phyloP scores from a whole-genome alignment of 2,797 vertebrate species.

The Cyclura pinguis region DNA sequence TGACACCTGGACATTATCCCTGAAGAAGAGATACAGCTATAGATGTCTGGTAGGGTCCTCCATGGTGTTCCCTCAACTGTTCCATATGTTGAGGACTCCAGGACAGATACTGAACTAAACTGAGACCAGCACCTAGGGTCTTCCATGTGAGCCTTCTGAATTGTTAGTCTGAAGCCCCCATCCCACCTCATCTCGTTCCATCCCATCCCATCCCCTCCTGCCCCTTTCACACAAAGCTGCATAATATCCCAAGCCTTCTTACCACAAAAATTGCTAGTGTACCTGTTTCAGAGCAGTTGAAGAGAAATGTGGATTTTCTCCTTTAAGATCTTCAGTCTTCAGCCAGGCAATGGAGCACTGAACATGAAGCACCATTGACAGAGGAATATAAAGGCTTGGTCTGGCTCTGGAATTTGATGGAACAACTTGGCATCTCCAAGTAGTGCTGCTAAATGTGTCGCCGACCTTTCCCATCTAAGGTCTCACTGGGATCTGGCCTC shows the following conservation, averaged over 20 bases:
- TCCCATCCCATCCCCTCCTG: no score
- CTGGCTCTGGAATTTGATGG: background rate
- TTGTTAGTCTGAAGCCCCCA: background rate
- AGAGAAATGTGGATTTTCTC: background rate
- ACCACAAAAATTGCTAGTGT: background rate
- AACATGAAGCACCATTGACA: background rate
- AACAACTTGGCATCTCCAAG: background rate
- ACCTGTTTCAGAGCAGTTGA: no score
- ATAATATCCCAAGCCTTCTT: background rate
- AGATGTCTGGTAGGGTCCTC: background rate
- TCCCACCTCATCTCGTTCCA: no score
- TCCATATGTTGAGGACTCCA: background rate
- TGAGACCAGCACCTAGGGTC: background rate
- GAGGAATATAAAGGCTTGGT: background rate
- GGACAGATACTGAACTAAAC: no score
- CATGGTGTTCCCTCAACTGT: background rate
- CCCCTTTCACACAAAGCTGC: background rate
- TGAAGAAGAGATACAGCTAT: background rate
- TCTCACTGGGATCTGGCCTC: background rate
- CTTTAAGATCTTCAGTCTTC: background rate
- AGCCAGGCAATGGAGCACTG: no score
- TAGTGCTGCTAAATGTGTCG: background rate
- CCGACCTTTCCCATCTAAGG: background rate
- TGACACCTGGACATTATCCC: background rate
- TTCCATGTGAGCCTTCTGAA: background rate